Evolutionary conservation across 1,140 invertebrate species (phyloP), one percentile per base, ranked within the genome.

Genomic region (Pogonus chalceus): DNA sequence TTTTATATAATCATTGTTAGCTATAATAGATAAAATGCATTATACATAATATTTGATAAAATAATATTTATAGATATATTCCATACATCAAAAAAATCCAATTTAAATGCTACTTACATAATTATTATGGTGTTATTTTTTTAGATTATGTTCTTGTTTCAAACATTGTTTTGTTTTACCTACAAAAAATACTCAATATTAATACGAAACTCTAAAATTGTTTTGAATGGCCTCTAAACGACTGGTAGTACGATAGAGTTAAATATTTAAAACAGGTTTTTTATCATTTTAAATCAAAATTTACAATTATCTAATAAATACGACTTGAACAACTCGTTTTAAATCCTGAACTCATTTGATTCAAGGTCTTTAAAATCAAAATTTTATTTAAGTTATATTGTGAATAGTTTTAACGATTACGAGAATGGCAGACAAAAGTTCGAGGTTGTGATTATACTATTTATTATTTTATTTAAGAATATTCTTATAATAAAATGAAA

Each of bases 61-160:
- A 7, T 14, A 43, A 43, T 43, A 43, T 9, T 43, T 12, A 43
- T 31, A 31, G 14, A 31, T 31, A 7, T 31, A 31, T 31, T 31
- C 14, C 26, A 31, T 31, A 14, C 14, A 31, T 31, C 14, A 31
- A 31, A 31, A 31, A 4, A 31, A 7, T 7, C 4, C 14, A 31
- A 4, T 10, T 43, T 10, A 43, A 43, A 43, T 43, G 18, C 18
- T 43, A 43, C 37, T 43, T 43, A 43, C 37, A 43, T 43, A 43
- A 9, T 31, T 43, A n/a, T n/a, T 16, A 43, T 43, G 37, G 37
- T 43, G 37, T 43, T 43, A 43, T 4, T 4, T 43, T 9, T 43
- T 43, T 43, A 43, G 37, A 43, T 43, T 12, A 7, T 43, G 37
- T 43, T 43, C 18, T 16, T 10, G 3, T 4, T 4, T 12, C 18